Evolutionary conservation across 2,113 vertebrate species (phyloP).

Genomic region (Motacilla alba): DNA sequence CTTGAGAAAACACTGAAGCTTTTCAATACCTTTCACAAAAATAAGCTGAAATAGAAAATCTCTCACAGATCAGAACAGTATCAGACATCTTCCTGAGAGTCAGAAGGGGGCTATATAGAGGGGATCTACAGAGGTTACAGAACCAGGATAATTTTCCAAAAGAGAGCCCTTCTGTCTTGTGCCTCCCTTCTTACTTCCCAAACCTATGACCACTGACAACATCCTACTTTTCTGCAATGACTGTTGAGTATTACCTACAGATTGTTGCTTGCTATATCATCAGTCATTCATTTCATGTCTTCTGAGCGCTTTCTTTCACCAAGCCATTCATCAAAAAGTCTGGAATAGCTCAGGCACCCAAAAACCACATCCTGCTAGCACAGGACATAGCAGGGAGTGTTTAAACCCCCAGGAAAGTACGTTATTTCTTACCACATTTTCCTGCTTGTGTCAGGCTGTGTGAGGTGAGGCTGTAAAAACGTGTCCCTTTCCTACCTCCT

Average conservation of each 20-base stretch:
- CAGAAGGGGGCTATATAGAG: not conserved
- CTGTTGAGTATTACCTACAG: not conserved
- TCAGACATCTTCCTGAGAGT: not conserved
- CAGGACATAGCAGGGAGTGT: not conserved
- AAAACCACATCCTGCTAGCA: not conserved
- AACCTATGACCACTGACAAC: not conserved
- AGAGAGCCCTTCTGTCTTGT: not conserved
- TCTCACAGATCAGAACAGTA: not conserved
- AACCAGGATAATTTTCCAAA: not conserved
- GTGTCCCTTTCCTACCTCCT: not conserved
- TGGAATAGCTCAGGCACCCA: not conserved
- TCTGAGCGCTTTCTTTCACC: not conserved
- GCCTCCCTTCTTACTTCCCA: not conserved
- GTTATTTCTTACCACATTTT: not conserved
- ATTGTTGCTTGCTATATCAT: not conserved
- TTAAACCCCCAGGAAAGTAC: not conserved
- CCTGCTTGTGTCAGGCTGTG: not conserved
- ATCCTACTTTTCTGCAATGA: not conserved
- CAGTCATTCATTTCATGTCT: not conserved
- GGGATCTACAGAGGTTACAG: not conserved
- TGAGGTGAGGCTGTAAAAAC: not conserved
- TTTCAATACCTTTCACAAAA: not conserved
- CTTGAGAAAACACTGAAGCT: not conserved
- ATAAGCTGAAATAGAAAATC: not conserved
- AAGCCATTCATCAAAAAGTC: not conserved